Conservation (phyloP, 2,113 vertebrate species). For the Melierax canorus region DNA sequence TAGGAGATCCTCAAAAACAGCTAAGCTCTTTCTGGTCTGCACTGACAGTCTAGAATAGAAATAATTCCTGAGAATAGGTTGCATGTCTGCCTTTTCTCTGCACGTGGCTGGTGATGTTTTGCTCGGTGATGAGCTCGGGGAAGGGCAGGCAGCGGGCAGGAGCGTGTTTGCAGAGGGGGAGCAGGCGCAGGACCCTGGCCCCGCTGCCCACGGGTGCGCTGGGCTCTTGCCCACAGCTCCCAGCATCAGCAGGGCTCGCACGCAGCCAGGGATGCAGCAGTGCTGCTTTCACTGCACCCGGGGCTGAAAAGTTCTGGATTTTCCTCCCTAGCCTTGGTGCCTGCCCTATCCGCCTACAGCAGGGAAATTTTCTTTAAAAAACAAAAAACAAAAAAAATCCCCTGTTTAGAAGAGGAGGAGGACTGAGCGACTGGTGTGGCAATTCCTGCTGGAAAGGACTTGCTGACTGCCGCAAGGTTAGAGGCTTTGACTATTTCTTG, state of each 20-base stretch:
- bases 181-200: rapidly evolving
- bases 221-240: background rate
- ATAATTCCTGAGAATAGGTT: no score
- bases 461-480: background rate
- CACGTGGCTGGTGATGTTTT: rapidly evolving
- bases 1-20: background rate
- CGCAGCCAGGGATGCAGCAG: background rate
- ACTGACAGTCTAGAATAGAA: background rate
- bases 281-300: rapidly evolving
- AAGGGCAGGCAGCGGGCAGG: background rate
- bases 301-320: background rate
- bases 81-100: background rate
- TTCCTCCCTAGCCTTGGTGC: background rate
- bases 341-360: background rate
- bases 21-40: background rate
- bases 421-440: rapidly evolving
- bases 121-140: rapidly evolving
- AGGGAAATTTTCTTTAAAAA: background rate
- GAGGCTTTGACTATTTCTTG: background rate
- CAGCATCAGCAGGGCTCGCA: rapidly evolving
- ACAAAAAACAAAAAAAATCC: background rate
- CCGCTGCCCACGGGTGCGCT: rapidly evolving
- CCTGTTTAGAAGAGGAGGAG: background rate
- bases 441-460: background rate
- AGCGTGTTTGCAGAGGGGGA: rapidly evolving